phyloP scores from a whole-genome alignment of 2,797 vertebrate genomes.

The Triplophysa bombifrons region DNA sequence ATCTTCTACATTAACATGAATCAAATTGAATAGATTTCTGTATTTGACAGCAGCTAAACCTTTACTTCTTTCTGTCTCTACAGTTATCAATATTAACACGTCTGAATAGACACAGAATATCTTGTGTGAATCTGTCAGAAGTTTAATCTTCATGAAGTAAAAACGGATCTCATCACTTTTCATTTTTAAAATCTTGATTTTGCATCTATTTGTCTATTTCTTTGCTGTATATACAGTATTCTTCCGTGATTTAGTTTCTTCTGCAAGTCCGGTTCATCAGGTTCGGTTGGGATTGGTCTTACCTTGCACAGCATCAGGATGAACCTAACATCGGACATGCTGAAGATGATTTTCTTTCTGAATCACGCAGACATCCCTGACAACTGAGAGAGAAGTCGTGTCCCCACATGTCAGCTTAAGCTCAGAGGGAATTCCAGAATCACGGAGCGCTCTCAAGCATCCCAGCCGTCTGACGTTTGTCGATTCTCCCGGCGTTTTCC shows the following conservation, averaged over 20 bases:
- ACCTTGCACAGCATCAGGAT: conserved; percentile 98
- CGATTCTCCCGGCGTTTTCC: conserved; percentile 66
- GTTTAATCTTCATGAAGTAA: background rate
- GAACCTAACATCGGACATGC: conserved; percentile 86
- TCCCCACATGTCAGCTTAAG: conserved; percentile 73
- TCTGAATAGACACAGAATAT: background rate
- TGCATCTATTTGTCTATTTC: too few relatives aligned
- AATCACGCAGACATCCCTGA: conserved; percentile 69
- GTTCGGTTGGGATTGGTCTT: conserved; percentile 63
- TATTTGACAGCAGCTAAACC: background rate
- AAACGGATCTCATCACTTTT: background rate
- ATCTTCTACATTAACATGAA: background rate
- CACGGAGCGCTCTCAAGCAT: conserved; percentile 57
- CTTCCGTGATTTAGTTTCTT: background rate
- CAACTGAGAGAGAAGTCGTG: conserved; percentile 69
- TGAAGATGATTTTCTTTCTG: conserved; percentile 68
- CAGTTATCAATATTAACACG: background rate
- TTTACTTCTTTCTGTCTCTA: too few relatives aligned
- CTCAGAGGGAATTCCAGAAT: conserved; percentile 60
- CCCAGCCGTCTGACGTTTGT: conserved; percentile 60
- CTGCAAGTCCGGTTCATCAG: background rate
- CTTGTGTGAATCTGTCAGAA: background rate
- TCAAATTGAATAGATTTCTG: background rate
- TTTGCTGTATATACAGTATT: background rate
- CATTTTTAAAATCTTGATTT: background rate